Base-by-base conservation (phyloP, 2,797 vertebrate genomes). In the Cyclopterus lumpus region DNA sequence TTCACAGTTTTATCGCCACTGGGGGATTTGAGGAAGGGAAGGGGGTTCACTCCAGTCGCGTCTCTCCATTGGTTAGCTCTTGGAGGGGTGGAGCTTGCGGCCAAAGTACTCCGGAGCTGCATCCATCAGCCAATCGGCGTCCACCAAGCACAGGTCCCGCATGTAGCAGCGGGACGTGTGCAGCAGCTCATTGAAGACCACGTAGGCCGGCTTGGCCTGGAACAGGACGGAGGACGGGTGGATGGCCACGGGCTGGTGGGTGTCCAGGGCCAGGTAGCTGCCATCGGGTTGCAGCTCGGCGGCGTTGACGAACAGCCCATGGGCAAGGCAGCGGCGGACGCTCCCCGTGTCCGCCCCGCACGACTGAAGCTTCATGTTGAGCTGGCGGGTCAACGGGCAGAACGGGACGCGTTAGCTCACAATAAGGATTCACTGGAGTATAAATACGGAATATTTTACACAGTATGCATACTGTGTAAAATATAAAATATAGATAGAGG, bases 141-240 rank as follows among this genome's bases (percentile, higher is more conserved):
- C 98, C 55, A 99, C 97, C 67, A 98, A 83, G 8, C 97, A 98
- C 62, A 99, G 94, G 88, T 97, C 97, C 15, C 97, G 95, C 97
- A 99, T 98, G 94, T 99, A 99, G 95, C 98, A 96, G 86, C 94
- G 96, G 22, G 93, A 97, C 58, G 98, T 99, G 93, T 96, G 95
- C 26, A 99, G 95, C 77, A 99, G 94, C 88, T 95, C 96, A 0
- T 96, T 98, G 94, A 96, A 99, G 1, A 97, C 88, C 30, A 99
- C 95, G 0, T 96, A 99, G 2, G 97, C 95, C 0, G 98, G 98
- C 87, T 96, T 96, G 90, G 92, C 94, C 90, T 97, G 97, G 94
- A 99, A 99, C 28, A 99, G 97, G 71, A 97, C 96, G 0, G 98
- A 99, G 0, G 97, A 99, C 0, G 98, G 97, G 84, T 99, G 98